Base-by-base conservation (phyloP, 1,140 invertebrate species). In the Calephelis virginiensis region DNA sequence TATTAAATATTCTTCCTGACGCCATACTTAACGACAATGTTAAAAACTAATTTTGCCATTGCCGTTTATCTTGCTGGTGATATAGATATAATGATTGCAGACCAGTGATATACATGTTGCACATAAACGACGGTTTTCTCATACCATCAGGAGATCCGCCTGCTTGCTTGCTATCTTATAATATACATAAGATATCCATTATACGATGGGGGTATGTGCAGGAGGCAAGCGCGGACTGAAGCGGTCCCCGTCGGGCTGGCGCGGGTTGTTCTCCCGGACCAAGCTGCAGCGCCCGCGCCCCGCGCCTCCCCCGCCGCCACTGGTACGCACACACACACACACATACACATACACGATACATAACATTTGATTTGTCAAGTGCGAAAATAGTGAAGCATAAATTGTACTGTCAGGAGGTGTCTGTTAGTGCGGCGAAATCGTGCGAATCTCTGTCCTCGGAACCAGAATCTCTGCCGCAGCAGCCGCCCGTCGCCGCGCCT, bases 171-270 rank as follows among this genome's bases (percentile, higher is more conserved):
- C 45, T 46, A 0, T 46, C 45, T 46, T 4, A 46, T 11, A 8
- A 46, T 46, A 46, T 46, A 46, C 8, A 46, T 5, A 46, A 28
- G 28, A 3, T 28, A 28, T 28, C 28, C 28, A 28, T 28, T 28
- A 2, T 2, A 28, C 28, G 28, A 28, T 28, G 28, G 0, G 28
- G 0, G 28, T 1, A 12, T 50, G 61, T 74, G 2, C 70, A 84
- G 76, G 79, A 11, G 77, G 93, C 17, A 94, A 94, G 75, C 88
- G 94, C 6, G 93, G 92, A 1, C 92, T 95, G 62, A 96, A 96
- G 83, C 93, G 96, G 11, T 96, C 95, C 1, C 95, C 96, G 0
- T 93, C 95, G 0, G 96, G 96, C n/a, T 97, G 96, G 96, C 93
- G 95, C 56, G 95, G 95, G 3, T 92, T 97, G 48, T 96, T 96